These are phyloP conservation scores for Podarcis lilfordi DNA, from an alignment of 2,797 vertebrate species.

Conservation along the genomic window DNA sequence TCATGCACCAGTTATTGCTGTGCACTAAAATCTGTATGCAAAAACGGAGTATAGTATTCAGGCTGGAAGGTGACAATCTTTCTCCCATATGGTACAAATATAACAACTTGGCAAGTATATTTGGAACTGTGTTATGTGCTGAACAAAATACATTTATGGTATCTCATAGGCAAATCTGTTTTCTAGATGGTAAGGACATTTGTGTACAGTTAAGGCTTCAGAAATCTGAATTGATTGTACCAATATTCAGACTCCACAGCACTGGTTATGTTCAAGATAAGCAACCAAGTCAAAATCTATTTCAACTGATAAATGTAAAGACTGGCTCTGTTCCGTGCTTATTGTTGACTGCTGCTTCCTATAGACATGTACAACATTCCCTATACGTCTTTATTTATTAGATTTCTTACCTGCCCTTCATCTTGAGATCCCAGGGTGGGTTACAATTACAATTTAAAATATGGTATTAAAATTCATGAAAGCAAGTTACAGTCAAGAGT, in stretches of 20 bases:
- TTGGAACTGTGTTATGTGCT: background rate
- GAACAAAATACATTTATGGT: too few relatives aligned
- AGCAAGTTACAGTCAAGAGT: too few relatives aligned
- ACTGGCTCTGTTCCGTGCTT: background rate
- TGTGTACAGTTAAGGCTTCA: background rate
- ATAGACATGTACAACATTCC: background rate
- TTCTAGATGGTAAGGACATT: background rate
- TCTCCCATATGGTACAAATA: background rate
- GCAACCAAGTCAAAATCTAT: background rate
- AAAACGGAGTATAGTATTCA: too few relatives aligned
- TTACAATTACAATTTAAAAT: too few relatives aligned
- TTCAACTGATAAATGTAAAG: background rate
- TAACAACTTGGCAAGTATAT: background rate
- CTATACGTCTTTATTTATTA: too few relatives aligned
- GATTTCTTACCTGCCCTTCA: too few relatives aligned
- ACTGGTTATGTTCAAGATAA: background rate
- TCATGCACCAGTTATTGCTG: too few relatives aligned
- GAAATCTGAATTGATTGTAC: background rate
- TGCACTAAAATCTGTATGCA: too few relatives aligned
- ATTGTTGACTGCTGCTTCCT: background rate
- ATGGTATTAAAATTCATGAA: too few relatives aligned
- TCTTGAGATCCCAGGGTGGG: too few relatives aligned
- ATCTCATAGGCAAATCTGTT: background rate
- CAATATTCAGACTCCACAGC: too few relatives aligned
- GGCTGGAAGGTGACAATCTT: too few relatives aligned